phyloP scores from a whole-genome alignment of 2,888 invertebrate species.

The Nudaria mundana region DNA sequence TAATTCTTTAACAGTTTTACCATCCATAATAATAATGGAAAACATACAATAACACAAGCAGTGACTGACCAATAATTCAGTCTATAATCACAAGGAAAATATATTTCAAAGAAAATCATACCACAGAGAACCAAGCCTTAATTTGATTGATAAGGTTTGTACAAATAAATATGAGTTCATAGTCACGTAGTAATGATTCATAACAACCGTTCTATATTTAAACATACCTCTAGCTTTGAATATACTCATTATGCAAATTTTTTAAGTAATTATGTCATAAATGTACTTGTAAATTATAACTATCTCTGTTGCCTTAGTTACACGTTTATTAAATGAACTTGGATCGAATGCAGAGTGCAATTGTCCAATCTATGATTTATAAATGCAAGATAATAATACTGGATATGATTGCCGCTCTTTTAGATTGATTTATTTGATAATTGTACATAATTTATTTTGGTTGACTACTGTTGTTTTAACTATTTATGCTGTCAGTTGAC shows the following conservation, averaged over 20 bases:
- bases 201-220: constrained; percentile 14
- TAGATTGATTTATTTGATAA: no score
- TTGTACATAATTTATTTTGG: no score
- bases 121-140: constrained; percentile 4
- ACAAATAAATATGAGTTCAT: constrained; percentile 26
- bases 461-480: no score
- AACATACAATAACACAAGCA: no score
- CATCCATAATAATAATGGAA: no score
- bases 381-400: no score
- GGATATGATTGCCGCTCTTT: no score
- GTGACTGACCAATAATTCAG: no score
- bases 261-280: constrained; percentile 16
- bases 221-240: constrained; percentile 19
- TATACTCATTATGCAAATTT: constrained; percentile 19
- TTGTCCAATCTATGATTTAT: no score
- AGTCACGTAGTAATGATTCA: constrained; percentile 26
- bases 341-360: no score
- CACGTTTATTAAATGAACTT: not conserved
- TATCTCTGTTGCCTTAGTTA: not conserved
- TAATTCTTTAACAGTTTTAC: no score
- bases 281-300: constrained; percentile 6
- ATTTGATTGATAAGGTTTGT: constrained; percentile 18
- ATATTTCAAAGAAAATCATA: not conserved
- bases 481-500: no score
- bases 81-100: not conserved